Percentiles rank a stretch among this genome's conserved stretches.
These are phyloP conservation scores for Hydrozoanthus gracilis DNA, from an alignment of 92 coral and sea anemone genomes.

Conservation along the genomic window DNA sequence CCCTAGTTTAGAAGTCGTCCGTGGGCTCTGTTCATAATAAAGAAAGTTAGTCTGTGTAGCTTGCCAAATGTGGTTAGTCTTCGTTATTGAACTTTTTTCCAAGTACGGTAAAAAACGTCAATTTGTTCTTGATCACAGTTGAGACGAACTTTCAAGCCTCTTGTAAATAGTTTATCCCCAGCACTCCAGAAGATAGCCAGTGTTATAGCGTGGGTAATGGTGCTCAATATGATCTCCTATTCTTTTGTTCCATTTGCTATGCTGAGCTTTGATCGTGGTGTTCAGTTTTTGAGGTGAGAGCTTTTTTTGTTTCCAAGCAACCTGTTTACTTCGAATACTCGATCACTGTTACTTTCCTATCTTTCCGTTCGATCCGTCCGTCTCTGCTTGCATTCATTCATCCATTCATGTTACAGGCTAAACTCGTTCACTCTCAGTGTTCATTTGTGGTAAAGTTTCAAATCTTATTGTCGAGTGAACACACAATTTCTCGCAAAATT, in stretches of 20 bases:
- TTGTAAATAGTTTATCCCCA: slow-evolving; percentile 21
- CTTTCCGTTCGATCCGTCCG: too few relatives aligned
- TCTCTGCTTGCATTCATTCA: too few relatives aligned
- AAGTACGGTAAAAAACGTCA: neutral
- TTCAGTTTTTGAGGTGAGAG: slow-evolving; percentile 35
- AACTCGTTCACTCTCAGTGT: too few relatives aligned
- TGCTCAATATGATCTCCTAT: slow-evolving; percentile 31
- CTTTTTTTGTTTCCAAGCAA: neutral
- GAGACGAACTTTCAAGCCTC: slow-evolving; percentile 36
- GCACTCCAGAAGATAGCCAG: slow-evolving; percentile 5
- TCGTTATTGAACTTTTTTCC: neutral
- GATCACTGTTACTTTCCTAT: too few relatives aligned
- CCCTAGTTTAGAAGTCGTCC: too few relatives aligned
- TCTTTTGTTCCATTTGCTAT: slow-evolving; percentile 46
- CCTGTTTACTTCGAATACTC: too few relatives aligned
- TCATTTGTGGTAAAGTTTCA: too few relatives aligned
- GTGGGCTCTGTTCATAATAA: neutral
- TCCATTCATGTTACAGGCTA: too few relatives aligned
- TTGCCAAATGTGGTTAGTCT: neutral
- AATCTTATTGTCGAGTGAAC: too few relatives aligned
- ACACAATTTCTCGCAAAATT: too few relatives aligned
- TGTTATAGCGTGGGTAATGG: slow-evolving; percentile 21
- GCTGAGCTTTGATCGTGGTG: slow-evolving; percentile 30
- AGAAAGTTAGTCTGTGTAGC: neutral
- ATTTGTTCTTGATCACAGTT: neutral